These are phyloP conservation scores for Brachypalpus laphriformis DNA, from an alignment of 2,888 invertebrate genomes.

Conservation along the genomic window DNA sequence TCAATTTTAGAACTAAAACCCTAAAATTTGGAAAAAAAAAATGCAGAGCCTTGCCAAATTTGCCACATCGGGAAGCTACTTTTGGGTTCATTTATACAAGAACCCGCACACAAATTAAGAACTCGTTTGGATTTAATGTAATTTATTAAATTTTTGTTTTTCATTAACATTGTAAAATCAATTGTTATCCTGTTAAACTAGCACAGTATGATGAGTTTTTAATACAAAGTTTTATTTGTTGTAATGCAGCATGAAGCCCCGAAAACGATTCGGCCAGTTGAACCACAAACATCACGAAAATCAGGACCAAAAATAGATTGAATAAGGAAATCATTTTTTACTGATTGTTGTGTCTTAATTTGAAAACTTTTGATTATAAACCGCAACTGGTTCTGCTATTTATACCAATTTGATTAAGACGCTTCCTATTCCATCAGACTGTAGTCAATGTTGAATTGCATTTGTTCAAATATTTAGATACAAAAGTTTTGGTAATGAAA, in stretches of 20 bases:
- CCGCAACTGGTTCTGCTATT: background rate
- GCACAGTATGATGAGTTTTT: slow-evolving; percentile 9
- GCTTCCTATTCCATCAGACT: no score
- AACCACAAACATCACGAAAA: slow-evolving; percentile 24
- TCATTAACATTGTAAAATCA: no score
- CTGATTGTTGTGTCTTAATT: background rate
- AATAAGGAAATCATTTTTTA: slow-evolving; percentile 29
- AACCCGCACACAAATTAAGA: no score
- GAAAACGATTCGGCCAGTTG: slow-evolving; percentile 9
- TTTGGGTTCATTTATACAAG: no score
- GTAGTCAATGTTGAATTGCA: background rate
- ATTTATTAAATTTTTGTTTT: no score
- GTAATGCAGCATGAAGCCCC: background rate
- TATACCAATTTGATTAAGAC: background rate
- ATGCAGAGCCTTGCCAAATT: no score
- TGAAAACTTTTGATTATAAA: no score
- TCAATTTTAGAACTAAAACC: no score
- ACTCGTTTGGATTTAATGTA: no score
- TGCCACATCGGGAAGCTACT: no score
- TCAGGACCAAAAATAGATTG: slow-evolving; percentile 23
- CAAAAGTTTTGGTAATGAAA: background rate
- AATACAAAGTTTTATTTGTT: background rate
- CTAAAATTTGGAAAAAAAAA: no score
- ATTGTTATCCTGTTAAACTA: background rate
- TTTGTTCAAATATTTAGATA: background rate